These are phyloP conservation scores for Patiria pectinifera DNA, from an alignment of 53 echinoderm and acorn worm species.

Conservation along the genomic window DNA sequence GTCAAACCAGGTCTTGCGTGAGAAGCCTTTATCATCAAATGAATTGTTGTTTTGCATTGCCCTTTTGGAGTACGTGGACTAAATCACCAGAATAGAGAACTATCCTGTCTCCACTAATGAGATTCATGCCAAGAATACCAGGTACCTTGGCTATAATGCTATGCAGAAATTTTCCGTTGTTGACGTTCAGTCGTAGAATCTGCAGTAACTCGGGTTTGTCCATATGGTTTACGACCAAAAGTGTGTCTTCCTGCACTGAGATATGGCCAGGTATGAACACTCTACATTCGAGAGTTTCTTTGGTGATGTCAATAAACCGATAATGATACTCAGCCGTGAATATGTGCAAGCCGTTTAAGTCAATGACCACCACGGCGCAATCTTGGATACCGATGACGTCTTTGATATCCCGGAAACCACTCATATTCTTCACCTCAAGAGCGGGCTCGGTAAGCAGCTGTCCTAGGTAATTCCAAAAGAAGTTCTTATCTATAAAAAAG, in stretches of 20 bases:
- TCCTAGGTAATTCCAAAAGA: not conserved
- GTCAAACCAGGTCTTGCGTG: too few relatives aligned
- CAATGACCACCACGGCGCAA: not conserved
- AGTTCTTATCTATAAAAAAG: not conserved
- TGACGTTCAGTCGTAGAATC: not conserved
- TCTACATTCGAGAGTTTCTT: not conserved
- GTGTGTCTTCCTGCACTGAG: not conserved
- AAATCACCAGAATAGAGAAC: too few relatives aligned
- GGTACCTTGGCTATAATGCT: not conserved
- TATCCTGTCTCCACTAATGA: too few relatives aligned
- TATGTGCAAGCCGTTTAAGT: not conserved
- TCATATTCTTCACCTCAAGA: not conserved
- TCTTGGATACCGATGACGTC: too few relatives aligned
- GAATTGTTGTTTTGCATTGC: too few relatives aligned
- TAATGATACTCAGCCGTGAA: too few relatives aligned
- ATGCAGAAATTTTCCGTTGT: too few relatives aligned
- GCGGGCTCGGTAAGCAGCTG: not conserved
- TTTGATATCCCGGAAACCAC: not conserved
- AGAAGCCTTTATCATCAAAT: too few relatives aligned
- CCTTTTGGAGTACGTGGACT: too few relatives aligned
- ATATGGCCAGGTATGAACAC: not conserved
- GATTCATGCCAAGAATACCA: too few relatives aligned
- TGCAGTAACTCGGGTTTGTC: not conserved
- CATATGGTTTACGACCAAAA: too few relatives aligned
- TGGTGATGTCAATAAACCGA: not conserved